phyloP scores from a whole-genome alignment of 2,797 vertebrate species.

The Serranus cabrilla region DNA sequence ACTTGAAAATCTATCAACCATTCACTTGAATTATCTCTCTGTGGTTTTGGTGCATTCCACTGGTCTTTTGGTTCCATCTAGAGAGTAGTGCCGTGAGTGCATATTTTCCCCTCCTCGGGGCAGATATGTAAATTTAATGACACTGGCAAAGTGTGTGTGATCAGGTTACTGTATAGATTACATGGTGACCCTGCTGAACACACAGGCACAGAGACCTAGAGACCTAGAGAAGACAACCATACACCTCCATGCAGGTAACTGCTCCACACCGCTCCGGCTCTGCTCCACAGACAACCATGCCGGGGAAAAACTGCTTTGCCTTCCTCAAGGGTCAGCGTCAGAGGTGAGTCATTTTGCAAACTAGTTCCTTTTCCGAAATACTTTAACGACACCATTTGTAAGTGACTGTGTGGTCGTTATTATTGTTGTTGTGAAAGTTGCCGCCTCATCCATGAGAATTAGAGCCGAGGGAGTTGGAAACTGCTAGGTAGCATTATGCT shows the following conservation, averaged over 20 bases:
- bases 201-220: constrained; percentile 72
- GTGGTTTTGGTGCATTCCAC: constrained; percentile 20
- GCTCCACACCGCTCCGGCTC: constrained; percentile 60
- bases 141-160: constrained; percentile 83
- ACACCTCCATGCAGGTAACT: constrained; percentile 72
- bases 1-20: not conserved
- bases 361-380: constrained; percentile 9
- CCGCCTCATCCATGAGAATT: constrained; percentile 50
- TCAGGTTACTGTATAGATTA: constrained; percentile 90
- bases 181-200: constrained; percentile 81
- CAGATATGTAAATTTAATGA: constrained; percentile 91
- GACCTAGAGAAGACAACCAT: constrained; percentile 64
- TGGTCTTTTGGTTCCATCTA: constrained; percentile 16
- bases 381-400: not conserved
- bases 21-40: not conserved
- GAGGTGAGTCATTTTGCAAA: constrained; percentile 72
- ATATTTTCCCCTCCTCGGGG: constrained; percentile 72
- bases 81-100: constrained; percentile 45
- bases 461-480: constrained; percentile 48
- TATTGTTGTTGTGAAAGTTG: constrained; percentile 39
- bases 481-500: constrained; percentile 51
- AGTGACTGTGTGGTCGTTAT: constrained; percentile 30
- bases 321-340: constrained; percentile 83
- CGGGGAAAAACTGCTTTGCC: constrained; percentile 84
- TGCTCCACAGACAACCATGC: constrained; percentile 73